phyloP scores from a whole-genome alignment of 2,888 invertebrate species.

The Tetranychus truncatus region DNA sequence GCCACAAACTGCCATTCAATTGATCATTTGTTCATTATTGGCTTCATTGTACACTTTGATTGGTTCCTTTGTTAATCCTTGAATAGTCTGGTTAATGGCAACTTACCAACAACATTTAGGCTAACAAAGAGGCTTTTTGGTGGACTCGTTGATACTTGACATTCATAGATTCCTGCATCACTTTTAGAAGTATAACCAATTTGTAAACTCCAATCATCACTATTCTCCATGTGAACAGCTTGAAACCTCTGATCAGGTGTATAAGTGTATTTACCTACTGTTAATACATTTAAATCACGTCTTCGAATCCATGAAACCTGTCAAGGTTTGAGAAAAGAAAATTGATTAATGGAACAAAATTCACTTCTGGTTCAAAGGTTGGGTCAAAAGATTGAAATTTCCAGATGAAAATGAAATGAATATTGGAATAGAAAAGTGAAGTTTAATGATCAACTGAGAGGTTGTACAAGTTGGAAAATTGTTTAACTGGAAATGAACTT shows the following conservation, averaged over 20 bases:
- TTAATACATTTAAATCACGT: conserved; percentile 80
- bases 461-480: too few relatives aligned
- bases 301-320: conserved; percentile 81
- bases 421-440: too few relatives aligned
- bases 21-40: not conserved
- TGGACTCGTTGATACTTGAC: conserved; percentile 42
- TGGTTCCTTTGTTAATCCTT: too few relatives aligned
- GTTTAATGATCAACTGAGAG: too few relatives aligned
- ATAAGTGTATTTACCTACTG: conserved; percentile 70
- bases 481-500: too few relatives aligned
- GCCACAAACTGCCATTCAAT: too few relatives aligned
- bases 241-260: conserved; percentile 60
- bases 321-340: not conserved
- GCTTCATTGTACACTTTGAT: not conserved
- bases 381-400: too few relatives aligned
- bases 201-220: conserved; percentile 82
- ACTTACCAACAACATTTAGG: conserved; percentile 29
- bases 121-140: conserved; percentile 29
- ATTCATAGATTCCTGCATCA: conserved; percentile 82
- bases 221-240: conserved; percentile 58
- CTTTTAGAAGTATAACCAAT: conserved; percentile 81
- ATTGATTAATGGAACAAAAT: not conserved
- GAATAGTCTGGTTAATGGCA: not conserved
- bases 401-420: too few relatives aligned
- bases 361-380: not conserved